phyloP scores from a whole-genome alignment of 2,888 invertebrate species.

The Seira ritae region DNA sequence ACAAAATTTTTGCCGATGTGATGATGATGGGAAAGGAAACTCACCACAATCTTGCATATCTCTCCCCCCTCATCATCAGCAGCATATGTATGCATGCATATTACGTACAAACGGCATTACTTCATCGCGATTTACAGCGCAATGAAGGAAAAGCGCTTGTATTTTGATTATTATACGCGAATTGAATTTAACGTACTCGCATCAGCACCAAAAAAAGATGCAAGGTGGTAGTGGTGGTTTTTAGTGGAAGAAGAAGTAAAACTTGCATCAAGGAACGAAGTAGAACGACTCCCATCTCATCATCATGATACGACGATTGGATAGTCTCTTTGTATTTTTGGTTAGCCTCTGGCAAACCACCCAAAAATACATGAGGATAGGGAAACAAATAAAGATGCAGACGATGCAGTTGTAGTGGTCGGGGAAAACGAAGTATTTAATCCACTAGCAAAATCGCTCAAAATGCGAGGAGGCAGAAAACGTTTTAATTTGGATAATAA shows the following conservation, averaged over 20 bases:
- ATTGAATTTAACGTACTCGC: neutral
- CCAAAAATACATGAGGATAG: conserved; percentile 7
- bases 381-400: conserved; percentile 3
- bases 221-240: conserved; percentile 1
- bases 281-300: neutral
- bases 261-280: conserved; percentile 9
- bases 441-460: neutral
- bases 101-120: too few relatives aligned
- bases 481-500: neutral
- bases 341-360: conserved; percentile 39
- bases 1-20: too few relatives aligned
- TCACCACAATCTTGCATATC: too few relatives aligned
- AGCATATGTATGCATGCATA: too few relatives aligned
- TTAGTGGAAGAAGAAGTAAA: too few relatives aligned
- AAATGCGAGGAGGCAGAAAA: neutral
- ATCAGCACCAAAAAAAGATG: conserved; percentile 1
- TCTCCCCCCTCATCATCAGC: too few relatives aligned
- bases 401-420: neutral
- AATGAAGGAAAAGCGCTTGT: too few relatives aligned
- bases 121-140: too few relatives aligned
- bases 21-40: conserved; percentile 5
- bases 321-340: conserved; percentile 37
- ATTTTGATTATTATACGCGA: too few relatives aligned
- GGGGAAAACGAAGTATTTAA: conserved; percentile 11
- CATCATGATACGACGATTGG: neutral